phyloP scores from a whole-genome alignment of 2,113 vertebrate genomes.

The Corydoras sp. region DNA sequence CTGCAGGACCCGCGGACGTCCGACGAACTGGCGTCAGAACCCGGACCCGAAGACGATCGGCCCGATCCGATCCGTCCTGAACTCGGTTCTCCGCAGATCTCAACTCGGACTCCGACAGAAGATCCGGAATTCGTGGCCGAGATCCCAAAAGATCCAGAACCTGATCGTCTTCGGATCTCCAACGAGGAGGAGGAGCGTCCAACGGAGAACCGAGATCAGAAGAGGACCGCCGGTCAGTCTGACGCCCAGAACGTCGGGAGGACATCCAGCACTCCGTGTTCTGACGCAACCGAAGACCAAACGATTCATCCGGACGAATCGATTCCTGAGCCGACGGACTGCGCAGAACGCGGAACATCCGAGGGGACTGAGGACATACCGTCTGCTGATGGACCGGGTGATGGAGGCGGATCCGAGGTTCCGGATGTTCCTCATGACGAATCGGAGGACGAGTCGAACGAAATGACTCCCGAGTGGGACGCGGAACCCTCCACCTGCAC shows the following conservation, averaged over 20 bases:
- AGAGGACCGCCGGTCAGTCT: too few relatives aligned
- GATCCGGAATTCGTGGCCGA: neutral
- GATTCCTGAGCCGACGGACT: too few relatives aligned
- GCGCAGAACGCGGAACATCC: too few relatives aligned
- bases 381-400: neutral
- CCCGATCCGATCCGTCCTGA: neutral
- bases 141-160: too few relatives aligned
- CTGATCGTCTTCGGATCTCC: too few relatives aligned
- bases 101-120: neutral
- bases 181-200: too few relatives aligned
- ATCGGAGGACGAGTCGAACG: constrained; percentile 10
- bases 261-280: neutral
- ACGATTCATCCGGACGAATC: neutral
- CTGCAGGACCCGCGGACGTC: neutral
- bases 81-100: too few relatives aligned
- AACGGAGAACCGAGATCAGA: too few relatives aligned
- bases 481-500: too few relatives aligned
- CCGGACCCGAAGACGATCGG: neutral
- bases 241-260: neutral
- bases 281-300: constrained; percentile 6
- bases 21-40: neutral
- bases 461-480: too few relatives aligned
- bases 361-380: too few relatives aligned
- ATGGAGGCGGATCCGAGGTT: constrained; percentile 6
- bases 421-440: neutral